Evolutionary conservation across 92 coral and sea anemone species (phyloP).

Genomic region (Pocillopora grandis): DNA sequence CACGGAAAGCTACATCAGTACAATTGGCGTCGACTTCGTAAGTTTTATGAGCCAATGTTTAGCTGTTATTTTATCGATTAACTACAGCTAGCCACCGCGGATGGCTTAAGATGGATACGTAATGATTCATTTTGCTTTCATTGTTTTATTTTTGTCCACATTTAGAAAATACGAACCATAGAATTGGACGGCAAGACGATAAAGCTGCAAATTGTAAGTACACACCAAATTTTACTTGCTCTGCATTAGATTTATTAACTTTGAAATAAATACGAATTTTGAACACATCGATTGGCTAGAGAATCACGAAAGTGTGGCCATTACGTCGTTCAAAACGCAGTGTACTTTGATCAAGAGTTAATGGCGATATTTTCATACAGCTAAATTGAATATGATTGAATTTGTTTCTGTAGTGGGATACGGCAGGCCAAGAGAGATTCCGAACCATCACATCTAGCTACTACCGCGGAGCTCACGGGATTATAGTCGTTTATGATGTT

Average conservation of each 20-base stretch:
- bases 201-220: slow-evolving; percentile 98
- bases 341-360: slow-evolving; percentile 30
- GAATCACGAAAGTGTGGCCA: slow-evolving; percentile 7
- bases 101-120: slow-evolving; percentile 14
- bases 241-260: slow-evolving; percentile 1
- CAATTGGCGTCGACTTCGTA: slow-evolving; percentile 99
- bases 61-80: background rate
- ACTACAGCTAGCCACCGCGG: background rate
- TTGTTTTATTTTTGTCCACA: slow-evolving; percentile 23
- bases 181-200: slow-evolving; percentile 99
- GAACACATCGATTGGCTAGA: slow-evolving; percentile 8
- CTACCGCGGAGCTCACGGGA: slow-evolving; percentile 98
- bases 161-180: slow-evolving; percentile 98
- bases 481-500: slow-evolving; percentile 98
- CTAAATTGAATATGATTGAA: slow-evolving; percentile 21
- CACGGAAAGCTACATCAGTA: slow-evolving; percentile 99
- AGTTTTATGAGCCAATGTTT: slow-evolving; percentile 49
- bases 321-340: slow-evolving; percentile 21
- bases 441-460: slow-evolving; percentile 98
- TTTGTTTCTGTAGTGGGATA: slow-evolving; percentile 87
- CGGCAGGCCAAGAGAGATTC: slow-evolving; percentile 98
- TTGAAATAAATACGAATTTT: slow-evolving; percentile 1
- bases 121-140: slow-evolving; percentile 30
- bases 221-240: background rate
- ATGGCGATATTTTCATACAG: slow-evolving; percentile 5